Percentiles rank a stretch among this genome's conserved stretches.
Conservation (phyloP, 2,113 vertebrate species). For the Lethenteron camtschaticum region DNA sequence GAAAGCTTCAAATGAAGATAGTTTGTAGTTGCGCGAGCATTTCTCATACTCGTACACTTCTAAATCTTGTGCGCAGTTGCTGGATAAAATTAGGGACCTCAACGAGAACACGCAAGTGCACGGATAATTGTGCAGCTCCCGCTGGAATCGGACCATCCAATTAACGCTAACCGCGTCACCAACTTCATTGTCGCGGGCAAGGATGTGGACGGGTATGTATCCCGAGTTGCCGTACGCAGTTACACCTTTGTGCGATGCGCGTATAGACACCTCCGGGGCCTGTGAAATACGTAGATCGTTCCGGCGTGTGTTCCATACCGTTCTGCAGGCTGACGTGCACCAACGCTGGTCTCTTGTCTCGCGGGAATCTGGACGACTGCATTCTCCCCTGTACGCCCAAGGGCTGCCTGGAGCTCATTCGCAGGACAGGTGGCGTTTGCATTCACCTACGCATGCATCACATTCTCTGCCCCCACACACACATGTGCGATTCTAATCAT, state of each 20-base stretch:
- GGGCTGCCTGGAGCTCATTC: slow-evolving; percentile 90
- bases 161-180: slow-evolving; percentile 59
- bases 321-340: slow-evolving; percentile 53
- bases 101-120: slow-evolving; percentile 62
- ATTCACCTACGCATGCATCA: not conserved
- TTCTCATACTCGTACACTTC: not conserved
- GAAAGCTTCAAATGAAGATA: not conserved
- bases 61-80: slow-evolving; percentile 31
- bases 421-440: slow-evolving; percentile 39
- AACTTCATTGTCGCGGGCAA: slow-evolving; percentile 65
- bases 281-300: slow-evolving; percentile 9
- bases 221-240: not conserved
- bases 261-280: not conserved
- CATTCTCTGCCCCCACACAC: not conserved
- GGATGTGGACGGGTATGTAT: slow-evolving; percentile 70
- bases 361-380: slow-evolving; percentile 65
- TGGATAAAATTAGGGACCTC: slow-evolving; percentile 40
- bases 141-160: slow-evolving; percentile 53
- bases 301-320: slow-evolving; percentile 8
- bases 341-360: slow-evolving; percentile 75
- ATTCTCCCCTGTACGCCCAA: slow-evolving; percentile 91
- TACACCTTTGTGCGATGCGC: not conserved
- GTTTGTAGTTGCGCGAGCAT: too few species aligned
- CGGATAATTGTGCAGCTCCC: slow-evolving; percentile 79
- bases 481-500: not conserved